These are phyloP conservation scores for Chrysoperla carnea DNA, from an alignment of 1,140 invertebrate species.

Conservation along the genomic window DNA sequence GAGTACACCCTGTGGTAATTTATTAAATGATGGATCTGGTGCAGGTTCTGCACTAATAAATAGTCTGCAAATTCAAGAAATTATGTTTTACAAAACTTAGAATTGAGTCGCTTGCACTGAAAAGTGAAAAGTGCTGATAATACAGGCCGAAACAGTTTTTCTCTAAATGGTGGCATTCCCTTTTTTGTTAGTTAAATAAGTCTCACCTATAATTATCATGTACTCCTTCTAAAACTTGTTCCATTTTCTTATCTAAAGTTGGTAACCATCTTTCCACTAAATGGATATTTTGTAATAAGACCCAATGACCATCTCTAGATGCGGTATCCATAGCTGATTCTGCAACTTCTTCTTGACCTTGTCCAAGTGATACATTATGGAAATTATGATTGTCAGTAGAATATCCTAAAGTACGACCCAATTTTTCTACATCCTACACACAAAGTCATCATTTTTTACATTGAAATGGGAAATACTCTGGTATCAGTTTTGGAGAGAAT, in stretches of 20 bases:
- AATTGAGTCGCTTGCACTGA: too few species aligned
- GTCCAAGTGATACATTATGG: constrained; percentile 85
- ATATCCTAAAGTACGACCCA: constrained; percentile 66
- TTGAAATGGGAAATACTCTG: too few species aligned
- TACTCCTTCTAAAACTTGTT: constrained; percentile 50
- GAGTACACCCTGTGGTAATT: constrained; percentile 59
- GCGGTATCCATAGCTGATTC: constrained; percentile 70
- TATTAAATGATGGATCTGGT: constrained; percentile 20
- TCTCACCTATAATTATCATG: constrained; percentile 42
- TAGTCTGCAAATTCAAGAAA: constrained; percentile 19
- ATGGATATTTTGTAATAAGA: constrained; percentile 83
- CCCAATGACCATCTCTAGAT: constrained; percentile 73
- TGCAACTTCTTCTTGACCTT: constrained; percentile 85
- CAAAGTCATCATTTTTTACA: not conserved
- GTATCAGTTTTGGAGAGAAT: too few species aligned
- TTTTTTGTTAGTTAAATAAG: too few species aligned
- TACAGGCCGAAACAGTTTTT: too few species aligned
- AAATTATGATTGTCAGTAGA: constrained; percentile 67
- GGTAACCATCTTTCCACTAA: constrained; percentile 71
- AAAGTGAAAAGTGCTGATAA: too few species aligned
- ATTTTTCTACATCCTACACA: constrained; percentile 53
- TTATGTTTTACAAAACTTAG: too few species aligned
- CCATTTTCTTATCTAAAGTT: constrained; percentile 80
- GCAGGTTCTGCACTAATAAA: constrained; percentile 43
- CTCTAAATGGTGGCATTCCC: not conserved